phyloP scores from a whole-genome alignment of 2,797 vertebrate genomes.

The Ctenochaetus hawaiiensis region DNA sequence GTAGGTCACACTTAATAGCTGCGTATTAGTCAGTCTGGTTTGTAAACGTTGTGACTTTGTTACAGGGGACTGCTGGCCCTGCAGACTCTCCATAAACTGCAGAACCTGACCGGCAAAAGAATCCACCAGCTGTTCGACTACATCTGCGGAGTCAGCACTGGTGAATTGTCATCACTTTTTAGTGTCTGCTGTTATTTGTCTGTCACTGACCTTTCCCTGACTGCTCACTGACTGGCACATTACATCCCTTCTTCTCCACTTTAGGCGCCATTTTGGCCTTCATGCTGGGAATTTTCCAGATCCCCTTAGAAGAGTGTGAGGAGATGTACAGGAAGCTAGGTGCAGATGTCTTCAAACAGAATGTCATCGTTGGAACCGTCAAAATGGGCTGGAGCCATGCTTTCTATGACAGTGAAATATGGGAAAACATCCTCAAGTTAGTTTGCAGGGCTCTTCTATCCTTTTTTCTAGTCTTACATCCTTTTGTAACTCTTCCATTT shows the following conservation, averaged over 20 bases:
- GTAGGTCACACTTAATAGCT: background rate
- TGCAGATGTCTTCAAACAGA: conserved; percentile 97
- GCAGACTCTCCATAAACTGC: conserved; percentile 92
- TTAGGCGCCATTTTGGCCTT: conserved; percentile 96
- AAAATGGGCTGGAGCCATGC: conserved; percentile 99
- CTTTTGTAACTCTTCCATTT: background rate
- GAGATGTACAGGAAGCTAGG: conserved; percentile 94
- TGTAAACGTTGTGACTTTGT: conserved; percentile 17
- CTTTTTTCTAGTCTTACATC: fast-evolving
- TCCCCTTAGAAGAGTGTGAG: conserved; percentile 95
- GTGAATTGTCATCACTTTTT: conserved; percentile 71
- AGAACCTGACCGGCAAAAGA: conserved; percentile 93
- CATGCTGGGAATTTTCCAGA: conserved; percentile 96
- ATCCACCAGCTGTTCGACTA: conserved; percentile 97
- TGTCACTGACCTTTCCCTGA: too few relatives aligned
- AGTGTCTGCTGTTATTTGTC: too few relatives aligned
- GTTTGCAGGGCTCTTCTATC: conserved; percentile 54
- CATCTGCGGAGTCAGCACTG: conserved; percentile 98
- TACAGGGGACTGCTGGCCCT: conserved; percentile 93
- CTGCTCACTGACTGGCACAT: background rate
- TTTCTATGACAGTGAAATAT: conserved; percentile 96
- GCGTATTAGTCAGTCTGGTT: background rate
- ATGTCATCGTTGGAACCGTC: conserved; percentile 95
- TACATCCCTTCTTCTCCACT: conserved; percentile 27
- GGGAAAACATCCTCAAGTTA: conserved; percentile 98